These are phyloP conservation scores for Ochotona princeps DNA, from an alignment of 2,113 vertebrate species.

Conservation along the genomic window DNA sequence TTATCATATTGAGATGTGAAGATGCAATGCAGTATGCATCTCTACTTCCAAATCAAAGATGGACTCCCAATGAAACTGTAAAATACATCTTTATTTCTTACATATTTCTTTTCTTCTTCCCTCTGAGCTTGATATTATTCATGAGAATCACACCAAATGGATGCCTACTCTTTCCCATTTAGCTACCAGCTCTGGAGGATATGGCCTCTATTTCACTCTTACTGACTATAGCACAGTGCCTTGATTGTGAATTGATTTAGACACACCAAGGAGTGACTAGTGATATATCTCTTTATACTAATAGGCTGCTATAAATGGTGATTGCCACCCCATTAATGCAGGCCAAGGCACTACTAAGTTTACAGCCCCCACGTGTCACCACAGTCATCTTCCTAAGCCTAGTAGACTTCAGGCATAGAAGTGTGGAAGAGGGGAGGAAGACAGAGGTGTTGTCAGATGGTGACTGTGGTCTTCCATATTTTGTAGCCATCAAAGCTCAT, in stretches of 20 bases:
- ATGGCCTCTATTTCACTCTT: neutral
- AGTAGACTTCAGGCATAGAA: neutral
- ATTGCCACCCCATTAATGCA: neutral
- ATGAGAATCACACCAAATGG: neutral
- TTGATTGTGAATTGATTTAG: neutral
- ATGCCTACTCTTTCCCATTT: neutral
- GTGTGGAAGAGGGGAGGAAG: neutral
- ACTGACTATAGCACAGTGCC: neutral
- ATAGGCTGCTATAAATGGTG: neutral
- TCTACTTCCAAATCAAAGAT: too few species aligned
- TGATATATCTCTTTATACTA: neutral
- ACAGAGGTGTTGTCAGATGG: neutral
- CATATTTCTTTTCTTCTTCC: neutral
- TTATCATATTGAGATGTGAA: too few species aligned
- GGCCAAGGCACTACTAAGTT: neutral
- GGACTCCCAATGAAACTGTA: too few species aligned
- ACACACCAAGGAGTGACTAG: neutral
- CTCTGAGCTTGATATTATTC: neutral
- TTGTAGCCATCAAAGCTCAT: slow-evolving; percentile 1
- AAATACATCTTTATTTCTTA: too few species aligned
- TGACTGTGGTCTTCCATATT: neutral
- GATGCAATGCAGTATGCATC: too few species aligned
- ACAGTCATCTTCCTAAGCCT: neutral
- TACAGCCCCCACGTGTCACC: neutral
- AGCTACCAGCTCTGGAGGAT: neutral